A percentile compares a stretch with the other conserved stretches of the same genome.
Evolutionary conservation across 2,797 vertebrate species (phyloP).

Genomic region (Danio jaintianensis): DNA sequence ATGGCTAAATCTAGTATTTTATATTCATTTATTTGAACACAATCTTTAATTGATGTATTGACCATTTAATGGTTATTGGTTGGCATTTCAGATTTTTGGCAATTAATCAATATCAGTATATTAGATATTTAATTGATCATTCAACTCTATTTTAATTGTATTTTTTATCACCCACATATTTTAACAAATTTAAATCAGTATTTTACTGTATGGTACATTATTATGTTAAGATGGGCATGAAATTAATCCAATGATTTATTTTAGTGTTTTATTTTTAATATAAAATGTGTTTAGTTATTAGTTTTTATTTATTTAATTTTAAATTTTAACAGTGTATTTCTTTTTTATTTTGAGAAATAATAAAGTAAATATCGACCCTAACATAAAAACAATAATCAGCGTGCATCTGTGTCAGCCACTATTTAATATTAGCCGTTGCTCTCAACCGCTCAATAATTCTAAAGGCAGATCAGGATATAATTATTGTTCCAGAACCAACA

Average conservation of each 20-base stretch:
- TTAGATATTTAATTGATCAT: neutral
- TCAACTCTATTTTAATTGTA: neutral
- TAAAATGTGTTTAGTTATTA: too few relatives aligned
- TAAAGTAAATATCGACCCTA: neutral
- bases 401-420: neutral
- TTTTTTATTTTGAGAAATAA: too few relatives aligned
- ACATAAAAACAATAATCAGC: constrained; percentile 11
- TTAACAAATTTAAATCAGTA: too few relatives aligned
- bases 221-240: too few relatives aligned
- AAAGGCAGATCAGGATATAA: neutral
- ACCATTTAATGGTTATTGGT: neutral
- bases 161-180: too few relatives aligned
- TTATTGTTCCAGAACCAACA: neutral
- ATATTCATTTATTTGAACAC: too few relatives aligned
- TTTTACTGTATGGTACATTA: too few relatives aligned
- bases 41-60: neutral
- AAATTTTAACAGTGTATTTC: too few relatives aligned
- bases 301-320: too few relatives aligned
- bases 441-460: constrained; percentile 9
- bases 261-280: too few relatives aligned
- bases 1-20: too few relatives aligned
- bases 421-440: neutral
- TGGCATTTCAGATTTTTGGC: neutral
- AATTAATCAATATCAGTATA: neutral
- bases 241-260: too few relatives aligned